These are phyloP conservation scores for Carduelis carduelis DNA, from an alignment of 2,797 vertebrate species.

Conservation along the genomic window DNA sequence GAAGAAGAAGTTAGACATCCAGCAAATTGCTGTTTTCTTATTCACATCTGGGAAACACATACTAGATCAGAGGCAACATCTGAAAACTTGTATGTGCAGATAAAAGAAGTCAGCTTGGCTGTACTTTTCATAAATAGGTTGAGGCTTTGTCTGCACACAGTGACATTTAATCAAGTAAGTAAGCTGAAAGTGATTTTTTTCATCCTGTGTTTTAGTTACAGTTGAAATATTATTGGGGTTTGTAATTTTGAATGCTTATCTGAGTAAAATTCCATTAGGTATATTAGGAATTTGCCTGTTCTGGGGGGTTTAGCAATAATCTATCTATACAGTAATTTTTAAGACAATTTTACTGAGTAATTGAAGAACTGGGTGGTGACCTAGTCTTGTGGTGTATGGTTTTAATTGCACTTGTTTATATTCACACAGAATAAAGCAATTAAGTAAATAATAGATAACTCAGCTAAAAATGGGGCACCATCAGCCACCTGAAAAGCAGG, in stretches of 20 bases:
- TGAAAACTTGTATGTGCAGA: not conserved
- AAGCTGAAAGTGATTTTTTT: not conserved
- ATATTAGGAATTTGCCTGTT: not conserved
- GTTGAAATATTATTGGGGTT: not conserved
- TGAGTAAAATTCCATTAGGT: not conserved
- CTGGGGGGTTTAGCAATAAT: not conserved
- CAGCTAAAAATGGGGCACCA: not conserved
- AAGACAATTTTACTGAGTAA: not conserved
- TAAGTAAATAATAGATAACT: not conserved
- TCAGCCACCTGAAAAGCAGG: not conserved
- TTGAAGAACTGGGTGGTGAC: not conserved
- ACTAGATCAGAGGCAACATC: not conserved
- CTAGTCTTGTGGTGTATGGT: not conserved
- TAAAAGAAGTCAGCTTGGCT: not conserved
- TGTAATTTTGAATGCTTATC: not conserved
- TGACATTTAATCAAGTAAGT: constrained; percentile 16
- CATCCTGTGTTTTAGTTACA: not conserved
- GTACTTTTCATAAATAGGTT: not conserved
- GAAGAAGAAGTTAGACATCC: not conserved
- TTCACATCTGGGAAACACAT: not conserved
- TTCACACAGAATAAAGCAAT: not conserved
- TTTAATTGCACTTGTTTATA: not conserved
- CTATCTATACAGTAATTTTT: not conserved
- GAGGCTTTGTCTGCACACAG: not conserved
- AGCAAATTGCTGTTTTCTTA: constrained; percentile 8